Percentiles rank a stretch among this genome's conserved stretches.
phyloP scores from a whole-genome alignment of 53 echinoderm and acorn worm genomes.

The Paracentrotus lividus region DNA sequence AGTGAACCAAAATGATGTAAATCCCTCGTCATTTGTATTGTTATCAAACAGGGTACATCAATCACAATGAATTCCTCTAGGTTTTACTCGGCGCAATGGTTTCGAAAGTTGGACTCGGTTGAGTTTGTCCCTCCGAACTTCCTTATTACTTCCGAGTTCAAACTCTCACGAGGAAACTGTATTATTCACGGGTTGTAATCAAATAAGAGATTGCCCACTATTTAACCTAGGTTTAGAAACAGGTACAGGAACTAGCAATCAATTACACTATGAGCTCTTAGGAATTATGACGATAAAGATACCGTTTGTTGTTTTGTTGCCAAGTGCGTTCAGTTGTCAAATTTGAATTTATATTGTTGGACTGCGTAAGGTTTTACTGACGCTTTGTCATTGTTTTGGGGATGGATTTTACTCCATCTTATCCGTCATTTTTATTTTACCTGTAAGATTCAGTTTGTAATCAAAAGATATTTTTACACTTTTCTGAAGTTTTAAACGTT shows the following conservation, averaged over 20 bases:
- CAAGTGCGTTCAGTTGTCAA: background rate
- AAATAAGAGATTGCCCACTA: background rate
- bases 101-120: background rate
- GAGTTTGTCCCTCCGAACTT: slow-evolving; percentile 36
- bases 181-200: slow-evolving; percentile 29
- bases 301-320: background rate
- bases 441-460: background rate
- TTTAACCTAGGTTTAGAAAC: slow-evolving; percentile 10
- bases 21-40: slow-evolving; percentile 17
- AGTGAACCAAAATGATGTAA: background rate
- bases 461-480: background rate
- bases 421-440: background rate
- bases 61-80: background rate
- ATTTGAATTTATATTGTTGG: background rate
- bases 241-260: background rate
- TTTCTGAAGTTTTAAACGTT: no score
- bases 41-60: slow-evolving; percentile 29
- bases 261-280: background rate
- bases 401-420: background rate
- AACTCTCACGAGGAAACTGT: slow-evolving; percentile 22
- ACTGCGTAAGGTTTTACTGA: background rate
- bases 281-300: background rate
- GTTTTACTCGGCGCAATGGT: background rate
- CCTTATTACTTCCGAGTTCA: slow-evolving; percentile 41
- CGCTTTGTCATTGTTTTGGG: background rate